Evolutionary conservation across 2,113 vertebrate genomes (phyloP).

Genomic region (Ondatra zibethicus): DNA sequence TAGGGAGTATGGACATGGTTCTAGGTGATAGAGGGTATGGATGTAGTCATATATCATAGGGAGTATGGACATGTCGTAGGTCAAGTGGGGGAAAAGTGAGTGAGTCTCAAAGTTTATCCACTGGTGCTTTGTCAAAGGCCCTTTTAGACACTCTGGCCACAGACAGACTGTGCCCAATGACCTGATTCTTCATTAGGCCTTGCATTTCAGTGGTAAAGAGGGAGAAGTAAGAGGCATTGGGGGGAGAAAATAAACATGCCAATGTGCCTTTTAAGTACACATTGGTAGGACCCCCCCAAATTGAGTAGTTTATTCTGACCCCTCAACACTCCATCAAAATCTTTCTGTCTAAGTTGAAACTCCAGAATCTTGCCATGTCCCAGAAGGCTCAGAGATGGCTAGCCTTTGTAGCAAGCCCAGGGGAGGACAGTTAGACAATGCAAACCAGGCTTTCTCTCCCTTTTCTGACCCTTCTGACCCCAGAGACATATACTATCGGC

Average conservation of each 20-base stretch:
- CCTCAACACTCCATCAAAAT: background rate
- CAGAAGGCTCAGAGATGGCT: background rate
- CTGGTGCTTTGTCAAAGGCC: background rate
- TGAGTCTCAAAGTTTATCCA: background rate
- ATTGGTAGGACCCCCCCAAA: background rate
- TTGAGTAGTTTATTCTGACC: background rate
- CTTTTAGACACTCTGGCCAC: background rate
- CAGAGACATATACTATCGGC: background rate
- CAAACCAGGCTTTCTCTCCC: background rate
- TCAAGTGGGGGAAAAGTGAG: background rate
- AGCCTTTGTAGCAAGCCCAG: background rate
- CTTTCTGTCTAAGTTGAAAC: background rate
- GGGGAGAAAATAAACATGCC: background rate
- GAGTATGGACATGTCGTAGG: background rate
- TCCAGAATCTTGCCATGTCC: background rate
- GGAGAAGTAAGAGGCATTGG: background rate
- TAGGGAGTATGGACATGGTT: too few relatives aligned
- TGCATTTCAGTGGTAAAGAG: background rate
- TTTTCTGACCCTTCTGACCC: background rate
- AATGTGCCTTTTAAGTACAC: background rate
- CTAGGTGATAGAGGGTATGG: too few relatives aligned
- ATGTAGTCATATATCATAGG: too few relatives aligned
- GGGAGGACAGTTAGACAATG: background rate
- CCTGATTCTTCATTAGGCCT: background rate
- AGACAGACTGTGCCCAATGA: background rate